Evolutionary conservation across 2,888 invertebrate species (phyloP).

Genomic region (Platycheirus rosarum): DNA sequence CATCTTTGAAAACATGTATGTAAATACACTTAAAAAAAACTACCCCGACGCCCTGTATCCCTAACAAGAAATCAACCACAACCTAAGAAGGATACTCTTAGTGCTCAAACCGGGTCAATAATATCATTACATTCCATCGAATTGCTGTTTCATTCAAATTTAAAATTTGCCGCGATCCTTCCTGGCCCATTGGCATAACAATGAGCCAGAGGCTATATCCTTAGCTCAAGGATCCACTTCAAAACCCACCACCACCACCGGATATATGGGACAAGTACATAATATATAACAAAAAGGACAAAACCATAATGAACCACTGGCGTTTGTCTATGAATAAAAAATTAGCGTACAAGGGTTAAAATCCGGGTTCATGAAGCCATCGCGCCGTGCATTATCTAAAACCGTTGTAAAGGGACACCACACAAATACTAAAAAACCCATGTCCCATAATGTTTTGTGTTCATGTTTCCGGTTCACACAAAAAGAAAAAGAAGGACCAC

Average conservation of each 20-base stretch:
- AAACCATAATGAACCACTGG: constrained; percentile 69
- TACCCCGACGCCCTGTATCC: background rate
- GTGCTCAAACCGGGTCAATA: constrained; percentile 58
- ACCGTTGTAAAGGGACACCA: constrained; percentile 69
- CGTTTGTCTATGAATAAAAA: constrained; percentile 74
- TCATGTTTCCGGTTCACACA: constrained; percentile 68
- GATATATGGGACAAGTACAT: constrained; percentile 1
- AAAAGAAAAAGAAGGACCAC: constrained; percentile 56
- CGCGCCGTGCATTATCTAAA: constrained; percentile 58
- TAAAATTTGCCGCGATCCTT: constrained; percentile 55
- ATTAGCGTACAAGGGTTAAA: constrained; percentile 73
- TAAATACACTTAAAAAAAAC: too few species aligned
- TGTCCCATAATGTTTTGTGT: constrained; percentile 70
- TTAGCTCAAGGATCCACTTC: constrained; percentile 1
- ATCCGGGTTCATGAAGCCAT: constrained; percentile 67
- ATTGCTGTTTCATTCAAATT: constrained; percentile 69
- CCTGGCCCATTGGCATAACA: constrained; percentile 58
- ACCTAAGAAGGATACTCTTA: background rate
- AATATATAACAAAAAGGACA: constrained; percentile 34
- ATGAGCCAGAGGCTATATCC: constrained; percentile 46
- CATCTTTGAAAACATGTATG: too few species aligned
- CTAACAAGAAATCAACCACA: constrained; percentile 2
- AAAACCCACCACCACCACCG: background rate
- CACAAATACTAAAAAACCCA: constrained; percentile 68
- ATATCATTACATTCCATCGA: constrained; percentile 63